phyloP scores from a whole-genome alignment of 92 coral and sea anemone genomes.

The Micromussa lordhowensis region DNA sequence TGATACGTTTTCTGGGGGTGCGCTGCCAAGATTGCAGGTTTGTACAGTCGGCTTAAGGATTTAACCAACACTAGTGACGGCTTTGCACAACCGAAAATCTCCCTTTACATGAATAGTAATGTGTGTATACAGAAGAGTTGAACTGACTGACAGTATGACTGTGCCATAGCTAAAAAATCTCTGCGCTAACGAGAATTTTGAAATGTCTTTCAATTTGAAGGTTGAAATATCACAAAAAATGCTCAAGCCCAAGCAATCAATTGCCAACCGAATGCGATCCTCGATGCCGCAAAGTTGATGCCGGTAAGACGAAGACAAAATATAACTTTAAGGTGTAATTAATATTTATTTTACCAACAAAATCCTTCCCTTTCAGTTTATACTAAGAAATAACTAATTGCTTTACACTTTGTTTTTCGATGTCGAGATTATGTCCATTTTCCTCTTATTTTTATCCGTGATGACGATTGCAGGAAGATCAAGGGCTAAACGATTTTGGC shows the following conservation, averaged over 20 bases:
- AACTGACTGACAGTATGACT: conserved; percentile 10
- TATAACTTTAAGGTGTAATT: conserved; percentile 62
- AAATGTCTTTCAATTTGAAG: conserved; percentile 50
- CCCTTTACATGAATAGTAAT: conserved; percentile 29
- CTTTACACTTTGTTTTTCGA: background rate
- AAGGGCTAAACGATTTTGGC: conserved; percentile 75
- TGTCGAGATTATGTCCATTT: conserved; percentile 1
- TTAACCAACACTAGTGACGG: background rate
- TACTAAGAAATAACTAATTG: background rate
- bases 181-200: background rate
- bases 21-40: conserved; percentile 97
- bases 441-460: background rate
- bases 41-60: conserved; percentile 1
- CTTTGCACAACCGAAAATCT: conserved; percentile 5
- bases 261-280: conserved; percentile 54
- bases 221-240: conserved; percentile 90
- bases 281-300: conserved; percentile 59
- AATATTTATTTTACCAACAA: conserved; percentile 64
- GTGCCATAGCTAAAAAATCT: background rate
- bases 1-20: conserved; percentile 87
- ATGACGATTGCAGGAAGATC: conserved; percentile 56
- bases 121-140: background rate
- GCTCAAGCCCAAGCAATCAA: conserved; percentile 62
- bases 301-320: conserved; percentile 62
- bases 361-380: conserved; percentile 16